Evolutionary conservation across 2,888 invertebrate genomes (phyloP).

Genomic region (Crocallis elinguaria): DNA sequence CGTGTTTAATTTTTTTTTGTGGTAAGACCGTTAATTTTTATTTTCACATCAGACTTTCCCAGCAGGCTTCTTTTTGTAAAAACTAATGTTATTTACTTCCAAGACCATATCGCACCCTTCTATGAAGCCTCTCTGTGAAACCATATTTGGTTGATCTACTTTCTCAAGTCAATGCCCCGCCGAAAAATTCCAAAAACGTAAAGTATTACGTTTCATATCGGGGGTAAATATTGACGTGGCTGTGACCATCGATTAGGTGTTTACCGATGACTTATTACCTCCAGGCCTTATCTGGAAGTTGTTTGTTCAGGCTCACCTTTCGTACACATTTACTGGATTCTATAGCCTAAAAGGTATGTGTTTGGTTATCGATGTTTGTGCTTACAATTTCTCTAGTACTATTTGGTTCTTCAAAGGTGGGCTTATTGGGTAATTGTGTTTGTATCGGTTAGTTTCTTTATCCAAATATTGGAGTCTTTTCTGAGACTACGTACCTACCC

Average conservation of each 20-base stretch:
- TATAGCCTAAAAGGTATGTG: constrained; percentile 37
- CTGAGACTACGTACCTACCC: neutral
- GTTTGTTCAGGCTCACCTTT: constrained; percentile 50
- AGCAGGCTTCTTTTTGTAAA: neutral
- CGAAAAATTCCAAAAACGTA: constrained; percentile 40
- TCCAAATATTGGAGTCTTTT: constrained; percentile 6
- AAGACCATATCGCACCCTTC: constrained; percentile 16
- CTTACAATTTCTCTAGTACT: constrained; percentile 33
- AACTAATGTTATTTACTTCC: constrained; percentile 13
- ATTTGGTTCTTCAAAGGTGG: constrained; percentile 34
- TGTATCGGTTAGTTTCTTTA: constrained; percentile 20
- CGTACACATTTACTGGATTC: constrained; percentile 31
- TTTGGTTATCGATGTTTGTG: constrained; percentile 37
- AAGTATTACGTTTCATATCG: constrained; percentile 48
- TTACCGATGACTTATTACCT: constrained; percentile 52
- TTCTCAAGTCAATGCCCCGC: constrained; percentile 45
- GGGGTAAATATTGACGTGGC: constrained; percentile 56
- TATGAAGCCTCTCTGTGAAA: constrained; percentile 19
- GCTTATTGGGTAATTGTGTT: constrained; percentile 21
- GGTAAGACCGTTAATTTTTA: neutral
- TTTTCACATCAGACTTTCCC: neutral
- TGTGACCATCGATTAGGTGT: constrained; percentile 57
- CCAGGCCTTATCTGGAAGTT: constrained; percentile 51
- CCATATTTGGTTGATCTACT: constrained; percentile 40
- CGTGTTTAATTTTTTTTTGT: too few relatives aligned